These are phyloP conservation scores for Philhelius pedissequus DNA, from an alignment of 2,888 invertebrate species.

Conservation along the genomic window DNA sequence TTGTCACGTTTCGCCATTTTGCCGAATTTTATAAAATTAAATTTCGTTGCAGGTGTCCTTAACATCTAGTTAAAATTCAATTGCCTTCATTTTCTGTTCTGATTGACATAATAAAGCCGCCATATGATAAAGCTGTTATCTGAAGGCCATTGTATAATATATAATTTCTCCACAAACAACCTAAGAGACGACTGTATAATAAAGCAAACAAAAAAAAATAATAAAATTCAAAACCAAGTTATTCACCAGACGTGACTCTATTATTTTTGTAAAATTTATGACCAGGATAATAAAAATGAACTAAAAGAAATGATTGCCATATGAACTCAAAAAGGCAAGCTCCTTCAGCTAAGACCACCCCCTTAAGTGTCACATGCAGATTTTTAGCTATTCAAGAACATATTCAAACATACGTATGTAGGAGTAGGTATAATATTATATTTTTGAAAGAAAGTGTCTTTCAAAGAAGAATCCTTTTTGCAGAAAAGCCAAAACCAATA, in stretches of 20 bases:
- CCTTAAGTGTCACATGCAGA: constrained; percentile 60
- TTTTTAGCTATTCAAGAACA: constrained; percentile 34
- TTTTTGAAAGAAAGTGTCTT: constrained; percentile 41
- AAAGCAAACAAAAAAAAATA: neutral
- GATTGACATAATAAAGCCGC: constrained; percentile 16
- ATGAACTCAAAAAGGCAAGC: constrained; percentile 32
- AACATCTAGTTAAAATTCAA: neutral
- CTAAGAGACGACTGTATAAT: neutral
- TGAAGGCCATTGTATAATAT: neutral
- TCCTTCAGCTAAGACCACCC: constrained; percentile 7
- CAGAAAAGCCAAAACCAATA: constrained; percentile 39
- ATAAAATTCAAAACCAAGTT: constrained; percentile 65
- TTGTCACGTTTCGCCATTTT: no score
- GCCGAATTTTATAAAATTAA: no score
- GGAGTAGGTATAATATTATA: neutral
- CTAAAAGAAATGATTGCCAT: constrained; percentile 45
- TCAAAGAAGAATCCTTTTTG: constrained; percentile 39
- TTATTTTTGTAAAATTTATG: constrained; percentile 54
- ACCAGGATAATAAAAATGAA: constrained; percentile 57
- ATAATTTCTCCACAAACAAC: neutral
- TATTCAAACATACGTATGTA: neutral
- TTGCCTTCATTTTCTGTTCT: neutral
- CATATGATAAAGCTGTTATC: neutral
- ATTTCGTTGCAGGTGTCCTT: neutral
- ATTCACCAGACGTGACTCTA: constrained; percentile 68